Conservation (phyloP, 2,888 invertebrate genomes). For the Protophormia terraenovae region DNA sequence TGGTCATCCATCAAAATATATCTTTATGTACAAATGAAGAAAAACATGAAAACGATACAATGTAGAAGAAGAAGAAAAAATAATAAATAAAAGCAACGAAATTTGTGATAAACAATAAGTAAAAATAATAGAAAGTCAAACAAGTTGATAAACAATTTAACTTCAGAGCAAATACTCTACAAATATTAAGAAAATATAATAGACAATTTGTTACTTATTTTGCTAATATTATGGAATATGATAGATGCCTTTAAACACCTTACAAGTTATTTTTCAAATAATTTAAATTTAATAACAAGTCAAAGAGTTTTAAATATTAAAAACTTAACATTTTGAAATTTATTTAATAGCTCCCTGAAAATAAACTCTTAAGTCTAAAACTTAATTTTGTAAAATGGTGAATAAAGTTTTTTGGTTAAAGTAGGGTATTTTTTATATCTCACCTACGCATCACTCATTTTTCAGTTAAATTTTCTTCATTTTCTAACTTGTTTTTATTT, state of each 20-base stretch:
- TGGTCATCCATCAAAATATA: conserved; percentile 9
- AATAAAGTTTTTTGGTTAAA: too few relatives aligned
- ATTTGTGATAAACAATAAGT: background rate
- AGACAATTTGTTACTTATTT: background rate
- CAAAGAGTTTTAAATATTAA: too few relatives aligned
- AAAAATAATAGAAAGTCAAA: conserved; percentile 3
- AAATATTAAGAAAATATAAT: background rate
- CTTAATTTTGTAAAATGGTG: too few relatives aligned
- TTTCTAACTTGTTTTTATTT: background rate
- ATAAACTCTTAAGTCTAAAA: too few relatives aligned
- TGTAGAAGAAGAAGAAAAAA: too few relatives aligned
- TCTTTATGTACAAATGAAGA: background rate
- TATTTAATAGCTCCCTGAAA: too few relatives aligned
- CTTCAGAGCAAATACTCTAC: background rate
- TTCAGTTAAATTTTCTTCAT: background rate
- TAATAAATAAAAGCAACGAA: background rate
- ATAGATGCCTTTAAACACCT: too few relatives aligned
- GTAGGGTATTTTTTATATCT: background rate
- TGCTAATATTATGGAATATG: too few relatives aligned
- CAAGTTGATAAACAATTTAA: background rate
- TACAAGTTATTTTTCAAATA: too few relatives aligned
- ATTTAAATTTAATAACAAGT: too few relatives aligned
- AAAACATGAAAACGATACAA: background rate
- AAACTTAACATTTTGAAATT: too few relatives aligned
- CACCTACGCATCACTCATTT: background rate